phyloP scores from a whole-genome alignment of 1,140 invertebrate species.

The Asbolus verrucosus region DNA sequence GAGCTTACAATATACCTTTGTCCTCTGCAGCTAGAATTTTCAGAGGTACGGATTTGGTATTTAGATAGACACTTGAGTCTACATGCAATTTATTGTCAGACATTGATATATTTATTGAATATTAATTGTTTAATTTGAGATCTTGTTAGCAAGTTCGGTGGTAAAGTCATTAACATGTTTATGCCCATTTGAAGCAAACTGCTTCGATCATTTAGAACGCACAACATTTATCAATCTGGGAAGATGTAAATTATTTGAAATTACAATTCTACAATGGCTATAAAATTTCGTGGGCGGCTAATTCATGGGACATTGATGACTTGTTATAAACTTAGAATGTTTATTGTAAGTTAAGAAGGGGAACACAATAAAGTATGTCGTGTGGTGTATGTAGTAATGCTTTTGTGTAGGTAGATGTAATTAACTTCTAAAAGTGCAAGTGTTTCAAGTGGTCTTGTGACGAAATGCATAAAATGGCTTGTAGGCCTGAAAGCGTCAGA shows the following conservation, averaged over 20 bases:
- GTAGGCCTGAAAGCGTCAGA: neutral
- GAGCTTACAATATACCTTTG: too few species aligned
- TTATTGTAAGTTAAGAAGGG: constrained; percentile 39
- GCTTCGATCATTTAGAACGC: constrained; percentile 18
- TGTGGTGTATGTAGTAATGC: neutral
- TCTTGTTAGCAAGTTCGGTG: constrained; percentile 30
- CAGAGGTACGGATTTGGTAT: too few species aligned
- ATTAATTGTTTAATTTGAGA: constrained; percentile 39
- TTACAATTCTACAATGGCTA: constrained; percentile 25
- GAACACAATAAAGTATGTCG: constrained; percentile 33
- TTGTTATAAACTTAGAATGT: constrained; percentile 37
- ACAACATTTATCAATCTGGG: constrained; percentile 33
- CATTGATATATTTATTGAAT: constrained; percentile 30
- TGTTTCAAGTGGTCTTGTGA: too few species aligned
- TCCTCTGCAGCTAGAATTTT: too few species aligned
- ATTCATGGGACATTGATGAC: constrained; percentile 44
- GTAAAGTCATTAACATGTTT: constrained; percentile 33
- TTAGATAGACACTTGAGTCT: constrained; percentile 7
- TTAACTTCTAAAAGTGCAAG: constrained; percentile 20
- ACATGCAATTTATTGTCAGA: constrained; percentile 12
- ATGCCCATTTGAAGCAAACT: constrained; percentile 23
- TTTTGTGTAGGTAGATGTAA: constrained; percentile 13
- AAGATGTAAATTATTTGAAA: constrained; percentile 33
- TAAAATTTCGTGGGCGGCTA: constrained; percentile 42
- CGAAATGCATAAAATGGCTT: neutral